phyloP scores from a whole-genome alignment of 1,140 invertebrate genomes.

The Polypedilum pembai region DNA sequence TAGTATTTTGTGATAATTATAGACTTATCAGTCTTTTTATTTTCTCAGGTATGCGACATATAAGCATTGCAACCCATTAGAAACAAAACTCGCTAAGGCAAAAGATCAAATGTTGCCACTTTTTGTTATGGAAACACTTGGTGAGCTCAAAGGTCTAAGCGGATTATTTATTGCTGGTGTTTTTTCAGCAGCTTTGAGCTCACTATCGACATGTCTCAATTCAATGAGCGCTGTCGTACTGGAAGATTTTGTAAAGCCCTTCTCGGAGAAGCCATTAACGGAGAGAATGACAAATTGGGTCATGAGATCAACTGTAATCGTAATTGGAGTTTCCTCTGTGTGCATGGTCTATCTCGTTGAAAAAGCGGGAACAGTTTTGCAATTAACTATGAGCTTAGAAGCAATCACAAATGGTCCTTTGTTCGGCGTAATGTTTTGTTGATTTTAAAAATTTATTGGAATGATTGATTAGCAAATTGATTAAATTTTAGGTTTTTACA shows the following conservation, averaged over 20 bases:
- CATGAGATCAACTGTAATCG: slow-evolving; percentile 51
- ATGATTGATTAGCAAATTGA: neutral
- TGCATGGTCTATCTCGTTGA: slow-evolving; percentile 50
- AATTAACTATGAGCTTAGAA: slow-evolving; percentile 48
- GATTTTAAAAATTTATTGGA: neutral
- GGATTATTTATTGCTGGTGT: slow-evolving; percentile 62
- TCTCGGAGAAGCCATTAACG: slow-evolving; percentile 44
- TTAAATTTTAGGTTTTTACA: slow-evolving; percentile 43
- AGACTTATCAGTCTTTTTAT: too few species aligned
- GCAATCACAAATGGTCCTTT: slow-evolving; percentile 63
- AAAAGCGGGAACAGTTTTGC: slow-evolving; percentile 47
- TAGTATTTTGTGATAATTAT: too few species aligned
- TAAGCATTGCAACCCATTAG: slow-evolving; percentile 62
- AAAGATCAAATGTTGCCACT: slow-evolving; percentile 50
- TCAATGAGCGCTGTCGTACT: slow-evolving; percentile 66
- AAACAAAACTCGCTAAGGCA: slow-evolving; percentile 45
- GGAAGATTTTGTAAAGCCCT: slow-evolving; percentile 54
- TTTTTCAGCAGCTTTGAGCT: slow-evolving; percentile 62
- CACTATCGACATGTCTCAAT: slow-evolving; percentile 71
- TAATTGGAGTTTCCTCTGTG: slow-evolving; percentile 48
- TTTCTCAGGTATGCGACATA: slow-evolving; percentile 54
- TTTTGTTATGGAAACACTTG: slow-evolving; percentile 58
- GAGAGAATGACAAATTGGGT: slow-evolving; percentile 47
- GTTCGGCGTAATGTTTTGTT: slow-evolving; percentile 52
- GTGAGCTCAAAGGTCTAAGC: slow-evolving; percentile 52